Evolutionary conservation across 1,140 invertebrate genomes (phyloP), one percentile per base, ranked within the genome.

Genomic region (Drosophila pallidifrons): DNA sequence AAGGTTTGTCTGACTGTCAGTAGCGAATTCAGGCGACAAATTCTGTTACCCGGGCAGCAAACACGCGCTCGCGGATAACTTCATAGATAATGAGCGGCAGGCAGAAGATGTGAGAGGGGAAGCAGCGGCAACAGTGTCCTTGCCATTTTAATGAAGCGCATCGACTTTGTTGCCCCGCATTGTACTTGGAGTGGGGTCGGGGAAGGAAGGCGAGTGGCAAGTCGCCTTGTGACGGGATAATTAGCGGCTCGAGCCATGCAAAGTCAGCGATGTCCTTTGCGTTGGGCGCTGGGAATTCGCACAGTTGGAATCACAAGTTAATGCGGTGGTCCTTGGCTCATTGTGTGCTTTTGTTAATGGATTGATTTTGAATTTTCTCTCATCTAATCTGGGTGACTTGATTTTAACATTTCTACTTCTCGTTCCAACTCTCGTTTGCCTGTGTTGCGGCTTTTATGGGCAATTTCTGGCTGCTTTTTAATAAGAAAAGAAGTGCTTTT

Each of bases 231-330:
- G 45, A 63, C 38, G 70, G 82, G 89, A 90, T 91, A 91, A 91
- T 91, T 91, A 91, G 90, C 89, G 72, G 81, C 63, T 78, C 69
- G 69, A 28, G 67, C 74, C 58, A 88, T 88, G 83, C 83, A 88
- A 88, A 88, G 83, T 88, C 83, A 79, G 61, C 66, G 60, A 51
- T 66, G 85, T 57, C 59, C 71, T 57, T 57, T 32, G 57, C 64
- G 54, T 54, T 15, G 43, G 11, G 54, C 71, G 73, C 82, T 91
- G 89, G 91, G 89, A 91, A 91, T 70, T 83, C 66, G 70, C 89
- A 77, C 89, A 91, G 89, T 91, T 91, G 89, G 88, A 91, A 91
- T 82, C 89, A 91, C 89, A 91, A 91, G 89, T 86, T 91, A 91
- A 88, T 85, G 83, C 83, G 55, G 66, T 68, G 55, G 25, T 61